A percentile compares a stretch with the other conserved stretches of the same genome.
Conservation (phyloP, 64 coral and sea anemone genomes). For the Exaiptasia diaphana region DNA sequence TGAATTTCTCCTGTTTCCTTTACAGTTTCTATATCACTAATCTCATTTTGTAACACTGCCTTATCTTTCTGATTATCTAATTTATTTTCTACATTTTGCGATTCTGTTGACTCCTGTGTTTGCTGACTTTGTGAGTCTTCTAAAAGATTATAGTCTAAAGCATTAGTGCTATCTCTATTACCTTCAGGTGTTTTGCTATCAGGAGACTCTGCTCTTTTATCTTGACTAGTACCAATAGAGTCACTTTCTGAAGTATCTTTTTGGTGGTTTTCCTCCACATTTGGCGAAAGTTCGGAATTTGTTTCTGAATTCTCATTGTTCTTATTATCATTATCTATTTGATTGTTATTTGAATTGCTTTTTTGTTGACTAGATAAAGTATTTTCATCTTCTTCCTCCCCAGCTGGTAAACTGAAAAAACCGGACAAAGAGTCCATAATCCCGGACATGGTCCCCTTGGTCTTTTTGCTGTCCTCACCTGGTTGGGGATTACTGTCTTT, state of each 20-base stretch:
- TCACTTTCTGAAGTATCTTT: not conserved
- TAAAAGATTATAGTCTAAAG: too few species aligned
- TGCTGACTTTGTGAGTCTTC: too few species aligned
- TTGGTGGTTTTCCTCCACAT: too few species aligned
- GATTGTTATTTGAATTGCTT: too few species aligned
- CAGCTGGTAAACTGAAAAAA: not conserved
- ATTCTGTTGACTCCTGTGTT: too few species aligned
- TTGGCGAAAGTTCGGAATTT: too few species aligned
- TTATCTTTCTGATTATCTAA: too few species aligned
- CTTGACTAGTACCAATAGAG: not conserved
- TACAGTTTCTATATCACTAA: not conserved
- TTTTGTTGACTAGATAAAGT: not conserved
- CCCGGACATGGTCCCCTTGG: constrained; percentile 5
- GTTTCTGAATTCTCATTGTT: not conserved
- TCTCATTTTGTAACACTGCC: too few species aligned
- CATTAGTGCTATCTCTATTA: not conserved
- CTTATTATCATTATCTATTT: too few species aligned
- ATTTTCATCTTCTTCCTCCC: constrained; percentile 6
- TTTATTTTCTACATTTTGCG: too few species aligned
- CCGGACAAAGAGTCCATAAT: not conserved
- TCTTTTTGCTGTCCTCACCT: not conserved
- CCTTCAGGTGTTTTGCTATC: not conserved
- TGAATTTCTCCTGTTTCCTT: not conserved
- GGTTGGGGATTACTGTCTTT: not conserved
- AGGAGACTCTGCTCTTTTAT: not conserved